phyloP scores from a whole-genome alignment of 2,888 invertebrate genomes.

The Cephus runcator region DNA sequence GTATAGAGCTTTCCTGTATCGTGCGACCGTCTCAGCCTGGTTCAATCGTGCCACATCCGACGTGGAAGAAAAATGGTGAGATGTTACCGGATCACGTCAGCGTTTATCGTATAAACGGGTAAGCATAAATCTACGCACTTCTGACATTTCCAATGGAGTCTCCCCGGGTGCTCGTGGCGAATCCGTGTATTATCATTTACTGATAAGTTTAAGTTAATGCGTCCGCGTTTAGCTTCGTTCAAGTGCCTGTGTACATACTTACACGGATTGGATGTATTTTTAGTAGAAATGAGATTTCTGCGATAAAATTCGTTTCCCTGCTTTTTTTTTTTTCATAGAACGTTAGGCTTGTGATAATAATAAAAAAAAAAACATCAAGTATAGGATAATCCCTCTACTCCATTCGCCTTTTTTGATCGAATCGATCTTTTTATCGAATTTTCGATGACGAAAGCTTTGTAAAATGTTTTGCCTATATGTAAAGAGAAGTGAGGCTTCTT shows the following conservation, averaged over 20 bases:
- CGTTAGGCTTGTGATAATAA: neutral
- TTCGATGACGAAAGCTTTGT: neutral
- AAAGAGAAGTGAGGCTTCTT: neutral
- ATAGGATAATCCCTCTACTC: neutral
- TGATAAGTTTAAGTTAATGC: constrained; percentile 58
- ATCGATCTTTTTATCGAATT: neutral
- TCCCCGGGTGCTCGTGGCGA: neutral
- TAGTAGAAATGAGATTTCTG: neutral
- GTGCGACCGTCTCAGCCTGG: constrained; percentile 66
- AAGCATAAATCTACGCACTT: constrained; percentile 26
- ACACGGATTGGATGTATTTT: neutral
- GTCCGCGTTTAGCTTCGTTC: neutral
- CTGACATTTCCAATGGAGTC: neutral
- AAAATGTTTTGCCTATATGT: neutral
- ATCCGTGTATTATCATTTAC: constrained; percentile 42
- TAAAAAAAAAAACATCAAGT: neutral
- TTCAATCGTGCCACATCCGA: constrained; percentile 56
- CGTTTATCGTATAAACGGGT: constrained; percentile 60
- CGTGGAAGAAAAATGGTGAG: constrained; percentile 58
- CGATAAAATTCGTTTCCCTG: neutral
- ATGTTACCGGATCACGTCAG: constrained; percentile 55
- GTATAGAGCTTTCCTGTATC: constrained; percentile 76
- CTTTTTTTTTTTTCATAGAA: neutral
- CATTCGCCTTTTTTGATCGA: neutral
- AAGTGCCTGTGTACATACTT: neutral